These are phyloP conservation scores for Eubasilissa splendida DNA, from an alignment of 2,888 invertebrate genomes.

Conservation along the genomic window DNA sequence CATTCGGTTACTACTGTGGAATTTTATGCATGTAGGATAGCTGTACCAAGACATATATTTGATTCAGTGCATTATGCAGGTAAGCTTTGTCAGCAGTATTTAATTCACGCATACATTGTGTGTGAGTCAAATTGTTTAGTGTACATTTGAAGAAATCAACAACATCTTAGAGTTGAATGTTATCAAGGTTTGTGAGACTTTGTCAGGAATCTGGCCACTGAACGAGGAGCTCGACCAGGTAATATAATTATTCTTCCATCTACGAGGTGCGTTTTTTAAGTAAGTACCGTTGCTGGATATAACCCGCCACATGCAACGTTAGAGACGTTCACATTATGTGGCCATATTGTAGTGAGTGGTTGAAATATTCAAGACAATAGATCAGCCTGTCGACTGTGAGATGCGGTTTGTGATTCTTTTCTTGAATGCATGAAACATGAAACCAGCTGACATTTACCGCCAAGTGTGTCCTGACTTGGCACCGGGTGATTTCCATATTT, in stretches of 20 bases:
- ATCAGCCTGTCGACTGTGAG: too few relatives aligned
- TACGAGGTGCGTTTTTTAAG: too few relatives aligned
- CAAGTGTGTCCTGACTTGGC: too few relatives aligned
- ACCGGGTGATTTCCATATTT: too few relatives aligned
- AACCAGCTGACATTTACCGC: too few relatives aligned
- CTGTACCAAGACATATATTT: neutral
- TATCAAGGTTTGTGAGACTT: neutral
- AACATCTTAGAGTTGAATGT: neutral
- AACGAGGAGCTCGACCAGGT: neutral
- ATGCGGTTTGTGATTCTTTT: too few relatives aligned
- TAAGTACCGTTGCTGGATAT: too few relatives aligned
- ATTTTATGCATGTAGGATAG: neutral
- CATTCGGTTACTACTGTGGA: neutral
- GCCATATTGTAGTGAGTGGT: too few relatives aligned
- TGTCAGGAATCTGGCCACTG: slow-evolving; percentile 4
- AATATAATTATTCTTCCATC: neutral
- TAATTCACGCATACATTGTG: slow-evolving; percentile 2
- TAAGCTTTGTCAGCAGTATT: slow-evolving; percentile 9
- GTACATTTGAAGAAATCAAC: neutral
- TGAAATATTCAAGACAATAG: too few relatives aligned
- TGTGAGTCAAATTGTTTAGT: neutral
- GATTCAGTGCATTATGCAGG: neutral
- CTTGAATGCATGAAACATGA: too few relatives aligned
- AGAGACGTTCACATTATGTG: too few relatives aligned
- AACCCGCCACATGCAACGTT: too few relatives aligned